Base-by-base conservation (phyloP, 2,888 invertebrate species). In the Trichopoda pennipes region DNA sequence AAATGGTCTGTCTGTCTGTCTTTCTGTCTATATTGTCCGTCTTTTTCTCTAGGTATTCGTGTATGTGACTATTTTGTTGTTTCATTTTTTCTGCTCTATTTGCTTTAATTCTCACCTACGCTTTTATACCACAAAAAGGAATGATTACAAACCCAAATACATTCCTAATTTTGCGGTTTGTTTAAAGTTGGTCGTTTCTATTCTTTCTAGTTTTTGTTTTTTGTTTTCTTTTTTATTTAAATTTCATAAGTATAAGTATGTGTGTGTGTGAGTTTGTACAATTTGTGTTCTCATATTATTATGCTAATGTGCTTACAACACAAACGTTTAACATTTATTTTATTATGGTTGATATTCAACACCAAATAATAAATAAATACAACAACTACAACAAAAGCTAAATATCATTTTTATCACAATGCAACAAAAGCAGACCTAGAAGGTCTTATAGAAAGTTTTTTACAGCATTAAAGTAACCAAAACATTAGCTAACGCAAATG, bases 81-180 rank as follows among this genome's bases (percentile, higher is more conserved):
- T 10, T 55, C 0, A 16, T 1, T 51, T 74, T 78, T 81, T 74
- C 78, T 61, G 81, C 78, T 82, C 79, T 75, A 79, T 82, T 82
- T 82, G 70, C 44, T 78, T 61, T 61, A 79, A 70, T 78, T 75
- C 60, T 79, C 79, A 82, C 82, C 82, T 82, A 82, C 81, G 66
- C 81, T 75, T 72, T 73, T 56, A 28, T 2, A 23, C 53, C 61
- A 64, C 64, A 66, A 55, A 42, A 66, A 32, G 38, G 56, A 28
- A 51, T 66, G 66, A 58, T 75, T 66, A 58, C 38, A 75, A 75
- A 42, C 47, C 17, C 49, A 38, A 75, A 58, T 64, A 42, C 51
- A 63, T 61, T 42, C 60, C 51, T 61, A 60, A 61, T 47, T 51
- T 12, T 75, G 76, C 53, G 76, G 76, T 76, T 76, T 35, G 21